These are phyloP conservation scores for Verasper variegatus DNA, from an alignment of 2,113 vertebrate genomes.

Conservation along the genomic window DNA sequence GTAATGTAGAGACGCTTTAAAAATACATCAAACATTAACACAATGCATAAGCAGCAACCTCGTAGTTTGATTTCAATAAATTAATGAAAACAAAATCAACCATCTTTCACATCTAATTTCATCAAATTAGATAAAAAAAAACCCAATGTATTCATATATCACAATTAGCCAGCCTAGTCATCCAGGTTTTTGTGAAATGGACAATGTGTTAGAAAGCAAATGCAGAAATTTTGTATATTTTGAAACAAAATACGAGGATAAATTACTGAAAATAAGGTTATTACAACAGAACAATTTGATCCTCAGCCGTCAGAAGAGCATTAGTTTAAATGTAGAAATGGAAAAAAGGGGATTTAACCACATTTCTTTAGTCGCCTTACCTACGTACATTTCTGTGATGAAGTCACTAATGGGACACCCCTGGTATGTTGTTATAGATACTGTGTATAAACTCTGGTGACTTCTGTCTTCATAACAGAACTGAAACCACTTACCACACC, in stretches of 20 bases:
- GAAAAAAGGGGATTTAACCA: background rate
- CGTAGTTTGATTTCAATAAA: background rate
- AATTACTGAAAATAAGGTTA: no score
- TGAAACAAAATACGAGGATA: no score
- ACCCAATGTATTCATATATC: no score
- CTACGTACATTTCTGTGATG: background rate
- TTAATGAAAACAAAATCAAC: background rate
- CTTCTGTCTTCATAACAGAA: constrained; percentile 61
- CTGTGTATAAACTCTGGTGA: background rate
- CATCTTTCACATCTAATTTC: background rate
- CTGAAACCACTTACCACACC: constrained; percentile 66
- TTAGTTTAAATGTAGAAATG: background rate
- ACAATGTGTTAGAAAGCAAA: no score
- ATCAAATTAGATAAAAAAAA: no score
- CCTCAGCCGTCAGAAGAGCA: background rate
- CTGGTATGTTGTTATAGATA: constrained; percentile 10
- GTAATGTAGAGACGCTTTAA: background rate
- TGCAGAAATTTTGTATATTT: no score
- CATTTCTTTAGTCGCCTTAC: background rate
- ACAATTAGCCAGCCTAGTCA: no score
- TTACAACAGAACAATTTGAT: no score
- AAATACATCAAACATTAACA: constrained; percentile 2
- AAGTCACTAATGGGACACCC: constrained; percentile 7
- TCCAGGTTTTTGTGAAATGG: no score
- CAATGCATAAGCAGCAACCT: background rate